Base-by-base conservation (phyloP, 2,113 vertebrate species). In the Dicrurus megarhynchus region DNA sequence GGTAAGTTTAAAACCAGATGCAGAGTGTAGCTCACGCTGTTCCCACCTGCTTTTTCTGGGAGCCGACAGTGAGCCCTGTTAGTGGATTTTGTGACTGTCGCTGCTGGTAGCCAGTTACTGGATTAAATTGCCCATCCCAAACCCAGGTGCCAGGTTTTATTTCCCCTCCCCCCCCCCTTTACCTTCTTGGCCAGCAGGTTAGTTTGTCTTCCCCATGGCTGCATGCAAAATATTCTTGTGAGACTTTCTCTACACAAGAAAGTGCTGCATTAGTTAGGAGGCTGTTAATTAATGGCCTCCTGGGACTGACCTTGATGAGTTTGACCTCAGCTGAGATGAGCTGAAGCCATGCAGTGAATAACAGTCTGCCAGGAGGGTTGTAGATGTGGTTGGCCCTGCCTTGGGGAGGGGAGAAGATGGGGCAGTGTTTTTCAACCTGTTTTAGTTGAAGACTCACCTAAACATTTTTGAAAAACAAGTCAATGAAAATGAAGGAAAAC, bases 161-260 rank as follows among this genome's bases (percentile, higher is more conserved):
- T 57, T 14, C 1, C 2, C 4, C 2, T 7, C 7, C 3, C 26
- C 1, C 1, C 3, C 2, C 7, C 4, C 4, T 19, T 28, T 64
- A 15, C 6, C 3, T 77, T 28, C 24, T 52, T 46, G 49, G 9
- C 32, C 52, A 30, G 27, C 49, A 63, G n/a, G 13, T 16, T 28
- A 15, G 6, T 85, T 68, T 77, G 24, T 47, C 20, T 56, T 79
- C 23, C 27, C 30, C 4, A 3, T 30, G 37, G 21, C 57, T 71
- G 42, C 47, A 53, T 84, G 37, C 8, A 50, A 52, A 75, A 20
- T 37, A 19, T 32, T 83, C 20, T 37, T 6, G 0, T 30, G 35
- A 84, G 47, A 22, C 9, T 35, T 71, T 23, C 3, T 76, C 11
- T 21, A 9, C 13, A 11, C 20, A 39, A 52, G 42, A 3, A 69